Evolutionary conservation across 2,113 vertebrate species (phyloP).

Genomic region (Lathamus discolor): DNA sequence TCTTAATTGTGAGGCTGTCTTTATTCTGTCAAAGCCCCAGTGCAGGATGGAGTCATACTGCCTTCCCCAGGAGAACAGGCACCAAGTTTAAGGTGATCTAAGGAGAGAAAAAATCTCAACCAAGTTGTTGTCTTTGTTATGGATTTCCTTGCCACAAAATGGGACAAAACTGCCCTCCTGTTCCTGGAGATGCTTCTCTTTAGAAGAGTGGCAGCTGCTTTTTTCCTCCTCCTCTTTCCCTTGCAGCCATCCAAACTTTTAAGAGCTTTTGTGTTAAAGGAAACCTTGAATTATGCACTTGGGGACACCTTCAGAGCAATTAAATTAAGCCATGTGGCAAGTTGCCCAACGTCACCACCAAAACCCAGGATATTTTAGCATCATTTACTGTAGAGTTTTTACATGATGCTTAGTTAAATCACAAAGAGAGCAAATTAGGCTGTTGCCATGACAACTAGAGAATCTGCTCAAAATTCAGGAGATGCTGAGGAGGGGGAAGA

Average conservation of each 20-base stretch:
- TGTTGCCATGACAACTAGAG: conserved; percentile 66
- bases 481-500: neutral
- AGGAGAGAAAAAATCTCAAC: neutral
- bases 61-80: neutral
- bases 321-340: conserved; percentile 17
- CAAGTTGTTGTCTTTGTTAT: neutral
- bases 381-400: conserved; percentile 47
- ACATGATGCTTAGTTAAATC: conserved; percentile 50
- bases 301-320: conserved; percentile 5
- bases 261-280: neutral
- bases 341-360: conserved; percentile 8
- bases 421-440: conserved; percentile 52
- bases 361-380: conserved; percentile 25
- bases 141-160: neutral
- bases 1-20: neutral
- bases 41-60: neutral
- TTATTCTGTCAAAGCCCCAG: neutral
- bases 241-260: conserved; percentile 10
- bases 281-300: conserved; percentile 35
- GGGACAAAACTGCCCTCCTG: neutral
- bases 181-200: neutral
- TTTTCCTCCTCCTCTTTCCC: neutral
- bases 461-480: conserved; percentile 52
- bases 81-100: neutral
- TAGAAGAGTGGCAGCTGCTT: neutral